These are phyloP conservation scores for Drosophila pachea DNA, from an alignment of 1,140 invertebrate genomes.

Conservation along the genomic window DNA sequence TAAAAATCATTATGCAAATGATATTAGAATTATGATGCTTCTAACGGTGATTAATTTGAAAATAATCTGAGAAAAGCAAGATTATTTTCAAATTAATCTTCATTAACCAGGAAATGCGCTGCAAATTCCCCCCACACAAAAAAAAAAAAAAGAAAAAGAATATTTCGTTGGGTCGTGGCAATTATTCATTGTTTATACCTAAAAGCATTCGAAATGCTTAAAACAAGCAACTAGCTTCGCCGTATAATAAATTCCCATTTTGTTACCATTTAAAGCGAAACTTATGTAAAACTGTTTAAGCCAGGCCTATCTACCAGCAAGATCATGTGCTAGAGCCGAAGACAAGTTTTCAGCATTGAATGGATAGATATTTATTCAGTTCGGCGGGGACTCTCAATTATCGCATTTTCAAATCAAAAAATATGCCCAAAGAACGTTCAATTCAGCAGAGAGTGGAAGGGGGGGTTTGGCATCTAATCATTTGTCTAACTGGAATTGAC, in stretches of 20 bases:
- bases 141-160: background rate
- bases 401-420: conserved; percentile 31
- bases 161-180: background rate
- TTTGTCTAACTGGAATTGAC: conserved; percentile 47
- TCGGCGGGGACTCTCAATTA: conserved; percentile 29
- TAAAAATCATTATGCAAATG: background rate
- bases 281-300: background rate
- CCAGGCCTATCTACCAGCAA: background rate
- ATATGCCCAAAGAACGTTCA: conserved; percentile 26
- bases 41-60: background rate
- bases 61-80: too few relatives aligned
- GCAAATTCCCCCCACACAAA: background rate
- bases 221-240: background rate
- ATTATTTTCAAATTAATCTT: background rate
- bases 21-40: background rate
- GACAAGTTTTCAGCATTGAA: conserved; percentile 1
- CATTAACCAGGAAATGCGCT: background rate
- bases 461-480: conserved; percentile 36
- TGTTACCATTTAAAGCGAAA: conserved; percentile 9
- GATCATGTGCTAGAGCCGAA: conserved; percentile 18
- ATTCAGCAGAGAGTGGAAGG: background rate
- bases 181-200: conserved; percentile 1
- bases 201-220: background rate
- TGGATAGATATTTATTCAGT: conserved; percentile 20
- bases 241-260: conserved; percentile 11